phyloP scores from a whole-genome alignment of 2,113 vertebrate species.

The Donacobius atricapilla region DNA sequence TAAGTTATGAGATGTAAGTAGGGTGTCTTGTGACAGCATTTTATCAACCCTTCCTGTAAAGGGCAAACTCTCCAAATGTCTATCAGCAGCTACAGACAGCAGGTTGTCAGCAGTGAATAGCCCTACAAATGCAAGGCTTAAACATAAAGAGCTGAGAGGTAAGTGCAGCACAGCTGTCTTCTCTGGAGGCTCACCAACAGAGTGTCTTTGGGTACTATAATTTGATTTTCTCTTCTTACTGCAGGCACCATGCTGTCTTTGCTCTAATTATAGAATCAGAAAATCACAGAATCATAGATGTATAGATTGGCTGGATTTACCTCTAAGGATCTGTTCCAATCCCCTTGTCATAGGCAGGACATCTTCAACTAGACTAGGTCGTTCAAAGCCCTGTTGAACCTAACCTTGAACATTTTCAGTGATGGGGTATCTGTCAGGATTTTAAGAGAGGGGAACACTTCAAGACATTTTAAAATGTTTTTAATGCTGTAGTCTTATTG shows the following conservation, averaged over 20 bases:
- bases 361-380: background rate
- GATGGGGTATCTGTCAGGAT: background rate
- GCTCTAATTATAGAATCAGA: background rate
- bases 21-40: background rate
- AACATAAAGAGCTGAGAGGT: background rate
- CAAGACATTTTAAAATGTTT: no score
- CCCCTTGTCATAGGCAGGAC: accelerated
- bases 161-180: background rate
- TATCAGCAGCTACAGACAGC: background rate
- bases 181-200: background rate
- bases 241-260: background rate
- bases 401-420: background rate
- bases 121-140: background rate
- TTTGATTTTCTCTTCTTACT: background rate
- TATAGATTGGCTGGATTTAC: background rate
- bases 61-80: background rate
- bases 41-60: background rate
- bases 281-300: background rate
- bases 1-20: background rate
- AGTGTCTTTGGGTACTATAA: background rate
- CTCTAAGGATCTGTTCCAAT: background rate
- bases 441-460: no score
- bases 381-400: accelerated
- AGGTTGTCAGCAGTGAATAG: background rate
- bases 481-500: no score